Percentiles rank a stretch among this genome's conserved stretches.
These are phyloP conservation scores for Drosophila paramelanica DNA, from an alignment of 2,888 invertebrate species.

Conservation along the genomic window DNA sequence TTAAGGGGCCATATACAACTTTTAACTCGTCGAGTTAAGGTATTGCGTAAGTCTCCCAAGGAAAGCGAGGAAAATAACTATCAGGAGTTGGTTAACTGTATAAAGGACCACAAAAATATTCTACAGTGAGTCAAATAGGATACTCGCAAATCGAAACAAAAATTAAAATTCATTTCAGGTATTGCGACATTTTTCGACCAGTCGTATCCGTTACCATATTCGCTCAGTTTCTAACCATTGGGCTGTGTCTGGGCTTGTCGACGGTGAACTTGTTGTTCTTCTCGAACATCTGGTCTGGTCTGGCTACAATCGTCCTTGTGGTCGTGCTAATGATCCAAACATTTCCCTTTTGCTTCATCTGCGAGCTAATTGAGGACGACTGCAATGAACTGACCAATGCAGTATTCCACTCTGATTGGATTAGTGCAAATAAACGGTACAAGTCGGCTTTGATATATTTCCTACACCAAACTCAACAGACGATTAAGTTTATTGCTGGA, in stretches of 20 bases:
- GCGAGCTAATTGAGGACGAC: slow-evolving; percentile 43
- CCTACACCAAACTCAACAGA: slow-evolving; percentile 36
- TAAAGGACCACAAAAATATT: slow-evolving; percentile 45
- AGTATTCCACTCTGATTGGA: slow-evolving; percentile 58
- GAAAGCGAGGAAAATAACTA: slow-evolving; percentile 14
- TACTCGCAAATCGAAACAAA: neutral
- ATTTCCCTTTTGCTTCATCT: slow-evolving; percentile 57
- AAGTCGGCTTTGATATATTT: slow-evolving; percentile 39
- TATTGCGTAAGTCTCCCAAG: slow-evolving; percentile 15
- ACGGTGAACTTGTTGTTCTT: slow-evolving; percentile 55
- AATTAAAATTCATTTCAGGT: slow-evolving; percentile 20
- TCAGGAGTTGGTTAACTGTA: slow-evolving; percentile 37
- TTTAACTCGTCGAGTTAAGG: slow-evolving; percentile 21
- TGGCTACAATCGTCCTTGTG: slow-evolving; percentile 33
- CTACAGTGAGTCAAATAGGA: slow-evolving; percentile 30
- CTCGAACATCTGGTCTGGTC: slow-evolving; percentile 26
- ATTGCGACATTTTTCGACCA: slow-evolving; percentile 30
- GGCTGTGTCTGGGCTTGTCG: slow-evolving; percentile 43
- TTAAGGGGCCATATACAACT: slow-evolving; percentile 37
- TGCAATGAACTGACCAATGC: slow-evolving; percentile 20
- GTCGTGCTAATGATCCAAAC: slow-evolving; percentile 36
- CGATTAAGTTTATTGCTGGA: slow-evolving; percentile 44
- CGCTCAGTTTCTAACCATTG: slow-evolving; percentile 52
- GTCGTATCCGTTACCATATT: slow-evolving; percentile 48
- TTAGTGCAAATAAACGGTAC: slow-evolving; percentile 37